Base-by-base conservation (phyloP, 2,888 invertebrate genomes). In the Xylota segnis region DNA sequence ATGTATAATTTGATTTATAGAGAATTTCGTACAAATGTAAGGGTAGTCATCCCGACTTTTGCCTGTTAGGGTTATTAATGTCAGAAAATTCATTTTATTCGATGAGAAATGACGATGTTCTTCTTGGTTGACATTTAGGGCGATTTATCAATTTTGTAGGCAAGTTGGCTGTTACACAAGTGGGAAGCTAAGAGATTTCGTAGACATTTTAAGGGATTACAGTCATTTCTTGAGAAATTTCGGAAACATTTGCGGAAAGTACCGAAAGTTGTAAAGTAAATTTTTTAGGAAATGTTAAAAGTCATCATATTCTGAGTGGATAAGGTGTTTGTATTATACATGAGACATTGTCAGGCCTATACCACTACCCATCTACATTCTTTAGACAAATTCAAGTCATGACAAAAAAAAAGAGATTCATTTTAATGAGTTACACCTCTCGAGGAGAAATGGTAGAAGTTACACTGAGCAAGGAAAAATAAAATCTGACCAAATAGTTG, bases 1-100 rank as follows among this genome's bases (percentile, higher is more conserved):
- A 63, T 68, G 78, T 74, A 63, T 63, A 78, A 78, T 74, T 83
- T 83, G 72, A 83, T 77, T 83, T 77, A 83, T 83, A 47, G 34
- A 37, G 40, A 74, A 54, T 68, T 68, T 32, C 63, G 71, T 6
- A 27, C 27, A 10, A 50, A 70, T 16, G 14, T 4, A 7, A 10
- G 61, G 9, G 23, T 23, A 18, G 52, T 23, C 23, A 29, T 52
- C 56, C 56, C 52, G 37, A 63, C 14, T 32, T 76, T 68, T 56
- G 37, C 32, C 23, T 23, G 10, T 56, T 34, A 47, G 71, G 50
- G 58, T 76, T 71, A 76, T 71, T 83, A 65, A 77, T 83, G 70
- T 63, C 10, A 16, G 47, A 27, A 50, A 47, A 70, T 65, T 71
- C 47, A 47, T 65, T 65, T 71, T 12, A 45, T 50, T 70, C 59